phyloP scores from a whole-genome alignment of 53 echinoderm and acorn worm species.

The Arbacia lixula region DNA sequence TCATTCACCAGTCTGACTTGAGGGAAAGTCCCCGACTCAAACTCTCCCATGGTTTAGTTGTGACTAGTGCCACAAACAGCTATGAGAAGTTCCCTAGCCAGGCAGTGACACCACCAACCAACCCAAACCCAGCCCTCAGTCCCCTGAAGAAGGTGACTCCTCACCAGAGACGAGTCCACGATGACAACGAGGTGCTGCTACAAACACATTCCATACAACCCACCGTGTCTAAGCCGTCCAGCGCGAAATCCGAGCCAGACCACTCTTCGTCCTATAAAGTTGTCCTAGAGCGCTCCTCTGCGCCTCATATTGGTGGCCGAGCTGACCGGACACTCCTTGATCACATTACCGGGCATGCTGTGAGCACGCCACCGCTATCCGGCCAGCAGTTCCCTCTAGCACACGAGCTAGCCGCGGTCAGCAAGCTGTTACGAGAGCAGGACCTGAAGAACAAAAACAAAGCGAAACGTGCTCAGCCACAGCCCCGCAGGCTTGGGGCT shows the following conservation, averaged over 20 bases:
- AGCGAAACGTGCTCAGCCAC: constrained; percentile 37
- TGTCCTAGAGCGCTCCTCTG: constrained; percentile 35
- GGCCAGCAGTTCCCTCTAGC: constrained; percentile 64
- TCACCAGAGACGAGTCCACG: constrained; percentile 75
- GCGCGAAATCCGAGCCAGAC: constrained; percentile 41
- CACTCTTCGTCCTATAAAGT: constrained; percentile 36
- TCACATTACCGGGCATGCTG: background rate
- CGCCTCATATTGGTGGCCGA: constrained; percentile 23
- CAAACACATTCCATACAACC: background rate
- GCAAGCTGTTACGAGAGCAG: constrained; percentile 60
- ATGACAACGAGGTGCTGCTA: constrained; percentile 76
- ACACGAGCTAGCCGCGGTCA: constrained; percentile 58
- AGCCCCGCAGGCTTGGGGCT: constrained; percentile 53
- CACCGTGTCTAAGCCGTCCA: constrained; percentile 20
- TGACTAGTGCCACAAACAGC: constrained; percentile 33
- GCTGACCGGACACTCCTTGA: background rate
- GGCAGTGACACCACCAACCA: constrained; percentile 38
- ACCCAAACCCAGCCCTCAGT: constrained; percentile 47
- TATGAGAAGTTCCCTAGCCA: constrained; percentile 70
- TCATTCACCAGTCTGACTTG: background rate
- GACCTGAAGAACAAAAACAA: constrained; percentile 57
- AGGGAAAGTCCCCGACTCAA: constrained; percentile 39
- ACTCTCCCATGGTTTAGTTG: constrained; percentile 29
- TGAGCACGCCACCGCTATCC: constrained; percentile 13
- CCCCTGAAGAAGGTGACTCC: constrained; percentile 88